Percentiles rank a stretch among this genome's conserved stretches.
phyloP scores from a whole-genome alignment of 2,113 vertebrate genomes.

The Drymodes brunneopygia region DNA sequence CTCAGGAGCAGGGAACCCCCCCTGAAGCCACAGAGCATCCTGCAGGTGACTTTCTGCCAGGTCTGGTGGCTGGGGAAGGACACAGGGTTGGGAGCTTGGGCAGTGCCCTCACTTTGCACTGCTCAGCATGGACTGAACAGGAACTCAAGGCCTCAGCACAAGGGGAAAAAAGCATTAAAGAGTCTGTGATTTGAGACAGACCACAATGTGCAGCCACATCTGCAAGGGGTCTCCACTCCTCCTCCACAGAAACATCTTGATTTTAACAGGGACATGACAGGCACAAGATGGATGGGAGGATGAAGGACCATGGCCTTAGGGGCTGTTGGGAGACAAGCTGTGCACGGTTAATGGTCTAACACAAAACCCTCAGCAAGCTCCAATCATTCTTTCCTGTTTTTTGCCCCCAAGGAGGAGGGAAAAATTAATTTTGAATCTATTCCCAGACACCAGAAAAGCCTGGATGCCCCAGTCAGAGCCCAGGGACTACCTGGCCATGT shows the following conservation, averaged over 20 bases:
- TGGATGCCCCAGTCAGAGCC: neutral
- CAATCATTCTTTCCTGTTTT: neutral
- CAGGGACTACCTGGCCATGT: neutral
- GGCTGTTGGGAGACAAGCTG: neutral
- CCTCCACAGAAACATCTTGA: neutral
- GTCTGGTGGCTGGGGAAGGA: neutral
- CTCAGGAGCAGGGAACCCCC: neutral
- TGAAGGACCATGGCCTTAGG: neutral
- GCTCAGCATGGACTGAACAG: neutral
- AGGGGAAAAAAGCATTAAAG: neutral
- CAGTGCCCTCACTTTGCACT: neutral
- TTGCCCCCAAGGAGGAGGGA: accelerated
- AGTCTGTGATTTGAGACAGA: neutral
- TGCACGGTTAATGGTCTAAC: neutral
- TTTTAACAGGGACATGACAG: neutral
- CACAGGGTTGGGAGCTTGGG: neutral
- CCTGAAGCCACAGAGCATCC: neutral
- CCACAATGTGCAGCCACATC: neutral
- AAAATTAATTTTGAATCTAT: neutral
- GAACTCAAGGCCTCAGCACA: neutral
- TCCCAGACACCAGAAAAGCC: neutral
- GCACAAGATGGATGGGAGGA: neutral
- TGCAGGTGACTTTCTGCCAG: neutral
- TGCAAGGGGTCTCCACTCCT: neutral
- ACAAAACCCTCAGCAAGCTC: neutral